A percentile compares a stretch with the other conserved stretches of the same genome.
These are phyloP conservation scores for Caenorhabditis sinica DNA, from an alignment of 2,888 invertebrate genomes.

Conservation along the genomic window DNA sequence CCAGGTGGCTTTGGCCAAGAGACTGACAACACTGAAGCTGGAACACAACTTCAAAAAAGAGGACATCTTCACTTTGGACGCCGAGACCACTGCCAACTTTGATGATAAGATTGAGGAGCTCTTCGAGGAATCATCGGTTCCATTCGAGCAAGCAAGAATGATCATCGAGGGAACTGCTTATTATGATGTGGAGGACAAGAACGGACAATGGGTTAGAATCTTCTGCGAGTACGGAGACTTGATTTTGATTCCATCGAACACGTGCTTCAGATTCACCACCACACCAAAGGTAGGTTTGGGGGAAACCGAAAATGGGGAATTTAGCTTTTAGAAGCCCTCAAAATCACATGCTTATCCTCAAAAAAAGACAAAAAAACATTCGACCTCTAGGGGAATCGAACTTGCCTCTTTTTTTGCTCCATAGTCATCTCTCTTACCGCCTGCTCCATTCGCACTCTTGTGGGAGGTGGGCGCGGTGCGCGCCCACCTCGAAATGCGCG, in stretches of 20 bases:
- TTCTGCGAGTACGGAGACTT: slow-evolving; percentile 92
- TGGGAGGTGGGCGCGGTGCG: no score
- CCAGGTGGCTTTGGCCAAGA: slow-evolving; percentile 77
- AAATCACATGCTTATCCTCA: no score
- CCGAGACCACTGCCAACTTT: slow-evolving; percentile 80
- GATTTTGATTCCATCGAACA: slow-evolving; percentile 94
- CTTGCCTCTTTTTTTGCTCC: no score
- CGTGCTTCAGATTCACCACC: slow-evolving; percentile 94
- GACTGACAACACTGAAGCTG: slow-evolving; percentile 80
- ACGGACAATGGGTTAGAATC: slow-evolving; percentile 95
- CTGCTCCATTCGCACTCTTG: no score
- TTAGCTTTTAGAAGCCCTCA: no score
- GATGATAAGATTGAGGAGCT: slow-evolving; percentile 82
- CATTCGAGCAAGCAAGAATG: slow-evolving; percentile 81
- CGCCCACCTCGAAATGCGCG: no score
- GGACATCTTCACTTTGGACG: slow-evolving; percentile 82
- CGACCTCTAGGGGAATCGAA: no score
- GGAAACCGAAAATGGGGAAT: no score
- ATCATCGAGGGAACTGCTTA: slow-evolving; percentile 82
- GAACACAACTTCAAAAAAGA: slow-evolving; percentile 81
- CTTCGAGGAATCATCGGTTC: slow-evolving; percentile 80
- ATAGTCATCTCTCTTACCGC: no score
- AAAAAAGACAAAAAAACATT: no score
- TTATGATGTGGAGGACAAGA: slow-evolving; percentile 82
- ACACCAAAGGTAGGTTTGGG: slow-evolving; percentile 78